These are phyloP conservation scores for Euura lappo DNA, from an alignment of 1,140 invertebrate species.

Conservation along the genomic window DNA sequence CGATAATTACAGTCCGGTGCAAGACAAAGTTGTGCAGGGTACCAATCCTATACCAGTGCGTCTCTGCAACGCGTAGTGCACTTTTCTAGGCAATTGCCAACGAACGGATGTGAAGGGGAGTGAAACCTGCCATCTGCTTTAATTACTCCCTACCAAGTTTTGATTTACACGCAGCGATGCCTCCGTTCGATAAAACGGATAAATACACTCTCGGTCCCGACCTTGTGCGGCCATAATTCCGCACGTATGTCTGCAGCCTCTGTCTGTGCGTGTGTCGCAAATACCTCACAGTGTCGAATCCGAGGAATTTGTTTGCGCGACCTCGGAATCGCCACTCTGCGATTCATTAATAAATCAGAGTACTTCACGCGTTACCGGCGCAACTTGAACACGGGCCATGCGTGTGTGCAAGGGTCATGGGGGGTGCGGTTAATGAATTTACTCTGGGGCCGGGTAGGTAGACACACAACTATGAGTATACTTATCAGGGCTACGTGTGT, in stretches of 20 bases:
- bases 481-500: too few relatives aligned
- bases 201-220: neutral
- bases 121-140: slow-evolving; percentile 2
- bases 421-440: neutral
- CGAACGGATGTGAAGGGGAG: too few relatives aligned
- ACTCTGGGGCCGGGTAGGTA: neutral
- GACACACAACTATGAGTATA: too few relatives aligned
- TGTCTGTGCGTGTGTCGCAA: too few relatives aligned
- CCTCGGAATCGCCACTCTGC: neutral
- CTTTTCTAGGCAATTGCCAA: too few relatives aligned
- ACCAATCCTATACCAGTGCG: too few relatives aligned
- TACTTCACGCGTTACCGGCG: neutral
- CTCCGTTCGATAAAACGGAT: neutral
- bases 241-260: too few relatives aligned
- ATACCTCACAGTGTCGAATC: neutral
- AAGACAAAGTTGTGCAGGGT: too few relatives aligned
- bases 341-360: neutral
- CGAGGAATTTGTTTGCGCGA: neutral
- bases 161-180: slow-evolving; percentile 4
- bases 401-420: neutral
- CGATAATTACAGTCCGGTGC: too few relatives aligned
- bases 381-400: neutral
- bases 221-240: neutral
- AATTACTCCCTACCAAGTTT: slow-evolving; percentile 7
- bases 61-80: too few relatives aligned